Conservation (phyloP, 2,797 vertebrate genomes). For the Neosalanx taihuensis region DNA sequence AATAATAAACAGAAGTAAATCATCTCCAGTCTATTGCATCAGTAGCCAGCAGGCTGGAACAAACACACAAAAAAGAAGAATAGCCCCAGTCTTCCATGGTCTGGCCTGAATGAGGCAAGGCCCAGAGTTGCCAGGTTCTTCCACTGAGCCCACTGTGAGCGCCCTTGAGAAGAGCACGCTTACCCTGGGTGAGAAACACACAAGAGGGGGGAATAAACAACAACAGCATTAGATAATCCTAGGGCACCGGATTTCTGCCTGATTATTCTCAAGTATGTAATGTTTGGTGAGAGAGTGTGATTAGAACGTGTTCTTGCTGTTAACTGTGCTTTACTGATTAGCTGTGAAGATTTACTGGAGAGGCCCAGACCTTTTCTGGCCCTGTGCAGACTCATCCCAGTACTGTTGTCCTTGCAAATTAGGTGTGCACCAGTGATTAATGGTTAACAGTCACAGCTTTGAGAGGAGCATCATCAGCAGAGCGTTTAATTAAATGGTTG, state of each 20-base stretch:
- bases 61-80: slow-evolving; percentile 67
- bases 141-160: background rate
- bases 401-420: slow-evolving; percentile 75
- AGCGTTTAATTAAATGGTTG: slow-evolving; percentile 72
- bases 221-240: too few species aligned
- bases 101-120: slow-evolving; percentile 56
- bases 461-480: slow-evolving; percentile 66
- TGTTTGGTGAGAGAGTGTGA: slow-evolving; percentile 44
- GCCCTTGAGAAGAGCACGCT: background rate
- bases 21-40: slow-evolving; percentile 64
- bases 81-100: slow-evolving; percentile 49
- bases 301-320: slow-evolving; percentile 41
- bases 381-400: slow-evolving; percentile 46
- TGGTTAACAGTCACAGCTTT: slow-evolving; percentile 69
- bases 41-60: slow-evolving; percentile 65
- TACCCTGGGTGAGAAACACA: slow-evolving; percentile 51
- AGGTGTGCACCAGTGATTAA: slow-evolving; percentile 71
- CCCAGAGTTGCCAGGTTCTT: slow-evolving; percentile 51
- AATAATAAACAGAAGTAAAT: slow-evolving; percentile 69
- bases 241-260: background rate
- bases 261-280: slow-evolving; percentile 42
- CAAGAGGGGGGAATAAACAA: slow-evolving; percentile 3
- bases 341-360: slow-evolving; percentile 67
- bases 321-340: slow-evolving; percentile 64
- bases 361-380: slow-evolving; percentile 58